These are phyloP conservation scores for Chrysochloris asiatica DNA, from an alignment of 2,113 vertebrate genomes.

Conservation along the genomic window DNA sequence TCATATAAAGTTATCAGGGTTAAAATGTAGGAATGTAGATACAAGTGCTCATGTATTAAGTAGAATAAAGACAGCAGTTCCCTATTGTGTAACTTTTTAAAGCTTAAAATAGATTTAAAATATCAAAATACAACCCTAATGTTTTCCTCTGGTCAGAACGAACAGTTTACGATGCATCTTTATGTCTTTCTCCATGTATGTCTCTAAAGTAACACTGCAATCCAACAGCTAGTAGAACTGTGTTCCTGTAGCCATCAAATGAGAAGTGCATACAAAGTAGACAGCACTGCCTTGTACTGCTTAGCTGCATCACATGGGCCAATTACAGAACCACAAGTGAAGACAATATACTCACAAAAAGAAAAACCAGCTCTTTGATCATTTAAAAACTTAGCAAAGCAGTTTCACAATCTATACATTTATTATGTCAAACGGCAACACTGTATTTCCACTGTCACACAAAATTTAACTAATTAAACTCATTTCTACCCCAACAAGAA, in stretches of 20 bases:
- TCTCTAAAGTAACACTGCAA: not conserved
- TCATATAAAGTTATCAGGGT: not conserved
- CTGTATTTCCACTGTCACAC: slow-evolving; percentile 25
- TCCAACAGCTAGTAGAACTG: slow-evolving; percentile 22
- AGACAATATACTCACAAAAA: slow-evolving; percentile 49
- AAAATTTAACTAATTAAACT: slow-evolving; percentile 31
- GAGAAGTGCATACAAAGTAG: slow-evolving; percentile 74
- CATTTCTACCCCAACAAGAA: not conserved
- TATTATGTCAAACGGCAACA: slow-evolving; percentile 17
- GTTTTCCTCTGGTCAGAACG: slow-evolving; percentile 10
- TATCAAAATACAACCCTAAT: slow-evolving; percentile 31
- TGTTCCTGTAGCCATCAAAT: slow-evolving; percentile 62
- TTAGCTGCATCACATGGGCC: slow-evolving; percentile 40
- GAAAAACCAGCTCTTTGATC: slow-evolving; percentile 46
- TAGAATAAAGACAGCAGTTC: slow-evolving; percentile 53
- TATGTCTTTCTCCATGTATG: not conserved
- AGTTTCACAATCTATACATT: slow-evolving; percentile 33
- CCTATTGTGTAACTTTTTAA: slow-evolving; percentile 11
- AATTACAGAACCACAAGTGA: slow-evolving; percentile 48
- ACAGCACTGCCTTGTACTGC: slow-evolving; percentile 55
- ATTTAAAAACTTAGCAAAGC: slow-evolving; percentile 52
- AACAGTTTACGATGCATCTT: slow-evolving; percentile 46
- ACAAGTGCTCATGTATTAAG: slow-evolving; percentile 33
- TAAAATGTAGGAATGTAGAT: slow-evolving; percentile 53
- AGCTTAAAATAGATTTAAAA: slow-evolving; percentile 51